A percentile compares a stretch with the other conserved stretches of the same genome.
phyloP scores from a whole-genome alignment of 2,797 vertebrate species.

The Pangasius mekongensis region DNA sequence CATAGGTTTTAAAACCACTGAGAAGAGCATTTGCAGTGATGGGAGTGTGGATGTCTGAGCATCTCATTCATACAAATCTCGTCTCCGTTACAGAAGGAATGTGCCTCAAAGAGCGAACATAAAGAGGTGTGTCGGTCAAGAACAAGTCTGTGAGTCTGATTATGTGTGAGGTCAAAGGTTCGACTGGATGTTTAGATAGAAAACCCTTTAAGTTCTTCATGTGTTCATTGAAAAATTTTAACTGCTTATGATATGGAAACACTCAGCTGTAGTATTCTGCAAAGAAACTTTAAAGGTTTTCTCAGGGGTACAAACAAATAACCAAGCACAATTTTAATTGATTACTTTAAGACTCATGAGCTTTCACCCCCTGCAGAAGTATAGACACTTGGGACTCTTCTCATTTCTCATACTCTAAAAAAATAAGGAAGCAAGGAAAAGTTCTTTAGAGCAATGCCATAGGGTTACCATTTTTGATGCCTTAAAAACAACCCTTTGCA shows the following conservation, averaged over 20 bases:
- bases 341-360: not conserved
- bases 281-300: not conserved
- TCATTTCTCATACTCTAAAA: not conserved
- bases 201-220: not conserved
- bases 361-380: not conserved
- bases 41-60: constrained; percentile 34
- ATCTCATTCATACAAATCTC: constrained; percentile 6
- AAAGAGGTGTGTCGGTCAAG: constrained; percentile 37
- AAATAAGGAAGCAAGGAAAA: not conserved
- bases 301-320: not conserved
- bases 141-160: constrained; percentile 47
- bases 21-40: constrained; percentile 43
- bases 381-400: not conserved
- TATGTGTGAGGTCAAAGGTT: constrained; percentile 56
- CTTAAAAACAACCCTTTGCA: not conserved
- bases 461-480: not conserved
- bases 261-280: not conserved
- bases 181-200: constrained; percentile 21
- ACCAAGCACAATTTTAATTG: not conserved
- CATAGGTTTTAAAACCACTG: constrained; percentile 43
- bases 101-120: not conserved
- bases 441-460: not conserved
- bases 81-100: not conserved
- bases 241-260: not conserved
- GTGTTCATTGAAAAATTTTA: not conserved